Percentiles rank a stretch among this genome's conserved stretches.
These are phyloP conservation scores for Pachyrhynchus sulphureomaculatus DNA, from an alignment of 1,140 invertebrate genomes.

Conservation along the genomic window DNA sequence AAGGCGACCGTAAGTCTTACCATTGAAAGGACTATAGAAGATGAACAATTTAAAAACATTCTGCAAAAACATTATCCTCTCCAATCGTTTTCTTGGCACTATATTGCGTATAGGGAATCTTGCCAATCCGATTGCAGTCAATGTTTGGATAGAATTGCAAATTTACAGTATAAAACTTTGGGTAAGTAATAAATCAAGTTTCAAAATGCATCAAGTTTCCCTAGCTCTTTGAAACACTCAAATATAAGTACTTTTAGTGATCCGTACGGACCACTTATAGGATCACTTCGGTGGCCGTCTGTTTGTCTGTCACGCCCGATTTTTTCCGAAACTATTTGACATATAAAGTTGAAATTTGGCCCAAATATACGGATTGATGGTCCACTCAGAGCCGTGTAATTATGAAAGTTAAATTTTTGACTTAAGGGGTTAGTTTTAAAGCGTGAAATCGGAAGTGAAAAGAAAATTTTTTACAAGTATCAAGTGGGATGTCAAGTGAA, in stretches of 20 bases:
- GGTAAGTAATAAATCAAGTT: neutral
- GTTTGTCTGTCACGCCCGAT: too few relatives aligned
- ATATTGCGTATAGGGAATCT: conserved; percentile 2
- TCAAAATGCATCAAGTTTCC: neutral
- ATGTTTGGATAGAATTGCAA: conserved; percentile 9
- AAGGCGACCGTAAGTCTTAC: conserved; percentile 15
- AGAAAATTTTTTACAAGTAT: too few relatives aligned
- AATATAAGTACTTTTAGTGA: neutral
- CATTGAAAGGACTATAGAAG: conserved; percentile 11
- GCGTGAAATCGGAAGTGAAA: too few relatives aligned
- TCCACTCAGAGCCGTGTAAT: too few relatives aligned
- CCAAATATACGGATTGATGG: too few relatives aligned
- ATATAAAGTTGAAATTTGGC: too few relatives aligned
- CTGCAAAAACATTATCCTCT: conserved; percentile 11
- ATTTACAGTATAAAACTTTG: conserved; percentile 1
- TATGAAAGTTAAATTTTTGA: too few relatives aligned
- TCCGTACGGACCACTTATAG: too few relatives aligned
- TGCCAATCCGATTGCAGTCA: conserved; percentile 4
- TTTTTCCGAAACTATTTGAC: too few relatives aligned
- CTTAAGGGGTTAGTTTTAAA: too few relatives aligned
- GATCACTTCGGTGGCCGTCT: too few relatives aligned
- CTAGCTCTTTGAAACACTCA: neutral
- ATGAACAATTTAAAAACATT: conserved; percentile 1
- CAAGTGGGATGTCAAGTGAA: too few relatives aligned
- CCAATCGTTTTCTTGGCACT: conserved; percentile 11